Percentiles rank a stretch among this genome's conserved stretches.
Evolutionary conservation across 2,888 invertebrate genomes (phyloP).

Genomic region (Orthonychiurus folsomi): DNA sequence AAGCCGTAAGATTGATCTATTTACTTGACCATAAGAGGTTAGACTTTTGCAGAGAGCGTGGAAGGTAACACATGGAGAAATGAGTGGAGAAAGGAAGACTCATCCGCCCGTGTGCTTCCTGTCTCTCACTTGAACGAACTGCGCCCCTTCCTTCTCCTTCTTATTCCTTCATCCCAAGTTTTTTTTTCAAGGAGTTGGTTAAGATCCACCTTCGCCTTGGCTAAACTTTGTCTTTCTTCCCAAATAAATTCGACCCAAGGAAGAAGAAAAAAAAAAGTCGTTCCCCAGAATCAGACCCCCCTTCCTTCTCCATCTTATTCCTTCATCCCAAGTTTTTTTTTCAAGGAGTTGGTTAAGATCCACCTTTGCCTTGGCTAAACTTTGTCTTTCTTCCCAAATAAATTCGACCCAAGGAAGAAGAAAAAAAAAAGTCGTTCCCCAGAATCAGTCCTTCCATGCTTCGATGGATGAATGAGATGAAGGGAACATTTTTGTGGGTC

Average conservation of each 20-base stretch:
- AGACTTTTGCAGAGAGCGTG: background rate
- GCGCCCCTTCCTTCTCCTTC: background rate
- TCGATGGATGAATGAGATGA: background rate
- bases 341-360: no score
- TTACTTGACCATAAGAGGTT: conserved; percentile 1
- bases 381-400: background rate
- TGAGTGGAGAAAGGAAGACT: background rate
- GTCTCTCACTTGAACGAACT: background rate
- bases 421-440: no score
- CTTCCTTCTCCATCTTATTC: background rate
- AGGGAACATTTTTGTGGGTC: background rate
- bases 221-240: no score
- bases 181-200: no score
- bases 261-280: no score
- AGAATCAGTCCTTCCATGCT: background rate
- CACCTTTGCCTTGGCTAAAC: no score
- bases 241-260: background rate
- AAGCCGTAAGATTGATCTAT: background rate
- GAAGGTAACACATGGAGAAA: background rate
- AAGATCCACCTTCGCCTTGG: no score
- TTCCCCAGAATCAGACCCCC: background rate
- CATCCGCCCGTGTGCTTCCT: background rate
- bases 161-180: background rate
- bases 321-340: background rate
- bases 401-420: background rate